Percentiles rank a stretch among this genome's conserved stretches.
Conservation (phyloP, 2,888 invertebrate genomes). For the Resseliella maxima region DNA sequence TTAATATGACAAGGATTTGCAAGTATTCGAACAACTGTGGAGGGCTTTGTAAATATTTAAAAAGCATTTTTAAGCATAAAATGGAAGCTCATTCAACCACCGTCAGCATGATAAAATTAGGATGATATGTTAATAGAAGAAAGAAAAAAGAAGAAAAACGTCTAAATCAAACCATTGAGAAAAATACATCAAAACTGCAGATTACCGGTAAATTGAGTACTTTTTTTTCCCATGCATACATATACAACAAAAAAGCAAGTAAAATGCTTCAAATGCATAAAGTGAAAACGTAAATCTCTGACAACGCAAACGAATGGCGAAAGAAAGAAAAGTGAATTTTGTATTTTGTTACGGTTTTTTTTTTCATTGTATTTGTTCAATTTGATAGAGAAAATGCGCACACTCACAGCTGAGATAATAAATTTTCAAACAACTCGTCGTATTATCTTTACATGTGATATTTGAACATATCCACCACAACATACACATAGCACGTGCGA, state of each 20-base stretch:
- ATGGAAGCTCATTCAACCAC: neutral
- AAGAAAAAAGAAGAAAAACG: neutral
- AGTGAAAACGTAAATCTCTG: constrained; percentile 17
- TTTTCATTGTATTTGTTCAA: neutral
- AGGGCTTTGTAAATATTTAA: constrained; percentile 41
- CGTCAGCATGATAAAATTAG: neutral
- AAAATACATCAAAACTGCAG: constrained; percentile 25
- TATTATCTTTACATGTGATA: constrained; percentile 34
- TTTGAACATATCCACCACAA: constrained; percentile 45
- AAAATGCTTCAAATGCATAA: neutral
- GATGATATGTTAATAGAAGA: neutral
- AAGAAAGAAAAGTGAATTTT: neutral
- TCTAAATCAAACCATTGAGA: neutral
- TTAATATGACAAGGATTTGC: constrained; percentile 34
- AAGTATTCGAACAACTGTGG: constrained; percentile 19
- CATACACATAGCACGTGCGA: constrained; percentile 12
- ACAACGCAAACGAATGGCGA: too few relatives aligned
- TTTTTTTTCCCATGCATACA: neutral
- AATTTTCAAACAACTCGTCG: constrained; percentile 30
- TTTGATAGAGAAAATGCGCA: constrained; percentile 23
- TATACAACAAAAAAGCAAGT: neutral
- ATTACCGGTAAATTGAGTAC: constrained; percentile 33
- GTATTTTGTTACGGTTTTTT: neutral
- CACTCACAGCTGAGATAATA: constrained; percentile 48
- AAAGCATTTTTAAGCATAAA: neutral